Conservation (phyloP, 2,797 vertebrate genomes). For the Microhierax caerulescens region DNA sequence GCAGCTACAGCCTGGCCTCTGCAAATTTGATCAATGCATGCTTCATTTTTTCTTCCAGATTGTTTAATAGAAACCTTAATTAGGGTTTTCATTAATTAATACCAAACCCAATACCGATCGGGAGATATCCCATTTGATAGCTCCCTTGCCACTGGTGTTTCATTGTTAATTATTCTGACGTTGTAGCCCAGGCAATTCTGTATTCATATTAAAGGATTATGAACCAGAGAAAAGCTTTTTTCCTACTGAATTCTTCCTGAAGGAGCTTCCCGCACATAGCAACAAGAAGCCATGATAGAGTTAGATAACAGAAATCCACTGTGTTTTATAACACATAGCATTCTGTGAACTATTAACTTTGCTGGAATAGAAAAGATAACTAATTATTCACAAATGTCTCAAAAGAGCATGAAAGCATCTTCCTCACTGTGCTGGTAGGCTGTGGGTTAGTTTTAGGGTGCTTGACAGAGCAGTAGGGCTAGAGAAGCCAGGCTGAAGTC, state of each 20-base stretch:
- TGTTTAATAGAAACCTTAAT: conserved; percentile 51
- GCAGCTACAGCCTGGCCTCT: background rate
- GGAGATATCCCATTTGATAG: conserved; percentile 10
- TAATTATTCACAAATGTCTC: background rate
- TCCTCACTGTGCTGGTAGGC: background rate
- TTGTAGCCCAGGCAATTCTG: background rate
- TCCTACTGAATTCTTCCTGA: background rate
- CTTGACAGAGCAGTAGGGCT: background rate
- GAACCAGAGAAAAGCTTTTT: background rate
- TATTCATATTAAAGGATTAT: background rate
- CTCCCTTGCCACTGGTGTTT: background rate
- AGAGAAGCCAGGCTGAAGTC: background rate
- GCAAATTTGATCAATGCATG: background rate
- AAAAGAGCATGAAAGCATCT: background rate
- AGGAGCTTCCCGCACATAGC: background rate
- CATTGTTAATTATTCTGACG: background rate
- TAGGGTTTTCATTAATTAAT: conserved; percentile 50
- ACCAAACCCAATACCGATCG: background rate
- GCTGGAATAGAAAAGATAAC: background rate
- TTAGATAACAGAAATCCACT: background rate
- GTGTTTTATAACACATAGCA: background rate
- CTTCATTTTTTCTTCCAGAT: conserved; percentile 16
- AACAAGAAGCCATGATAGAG: background rate
- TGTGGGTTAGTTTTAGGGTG: background rate
- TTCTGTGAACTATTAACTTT: background rate